Evolutionary conservation across 2,888 invertebrate species (phyloP).

Genomic region (Lasioglossum pauxillum): DNA sequence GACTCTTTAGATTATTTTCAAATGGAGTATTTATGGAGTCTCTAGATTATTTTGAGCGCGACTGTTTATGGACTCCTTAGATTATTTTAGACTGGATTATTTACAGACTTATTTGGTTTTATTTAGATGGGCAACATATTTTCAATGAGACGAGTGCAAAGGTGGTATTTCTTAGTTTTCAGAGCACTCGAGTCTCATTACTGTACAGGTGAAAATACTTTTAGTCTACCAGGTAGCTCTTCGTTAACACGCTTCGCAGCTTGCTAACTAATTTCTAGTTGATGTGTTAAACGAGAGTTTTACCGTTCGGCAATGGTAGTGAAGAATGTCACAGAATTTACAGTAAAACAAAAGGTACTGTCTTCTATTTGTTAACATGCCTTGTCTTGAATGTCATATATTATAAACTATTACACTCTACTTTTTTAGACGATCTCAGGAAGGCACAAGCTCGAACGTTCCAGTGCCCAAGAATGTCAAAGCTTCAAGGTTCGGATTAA

Average conservation of each 20-base stretch:
- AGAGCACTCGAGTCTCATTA: background rate
- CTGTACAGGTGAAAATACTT: background rate
- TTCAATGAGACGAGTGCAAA: background rate
- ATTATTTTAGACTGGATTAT: background rate
- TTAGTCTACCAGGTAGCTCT: background rate
- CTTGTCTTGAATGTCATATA: no score
- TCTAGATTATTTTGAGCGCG: no score
- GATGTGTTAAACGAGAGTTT: background rate
- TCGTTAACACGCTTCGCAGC: background rate
- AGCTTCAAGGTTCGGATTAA: background rate
- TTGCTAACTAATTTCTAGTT: background rate
- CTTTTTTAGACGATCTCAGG: no score
- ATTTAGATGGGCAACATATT: background rate
- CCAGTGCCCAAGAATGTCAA: no score
- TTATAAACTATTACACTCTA: no score
- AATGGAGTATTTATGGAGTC: background rate
- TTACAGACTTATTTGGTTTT: background rate
- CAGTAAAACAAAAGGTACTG: background rate
- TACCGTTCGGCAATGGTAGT: background rate
- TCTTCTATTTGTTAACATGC: no score
- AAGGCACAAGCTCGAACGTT: no score
- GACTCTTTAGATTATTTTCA: background rate
- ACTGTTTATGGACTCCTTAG: no score
- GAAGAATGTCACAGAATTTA: background rate
- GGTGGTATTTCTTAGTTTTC: background rate